These are phyloP conservation scores for Phoebastria nigripes DNA, from an alignment of 2,797 vertebrate genomes.

Conservation along the genomic window DNA sequence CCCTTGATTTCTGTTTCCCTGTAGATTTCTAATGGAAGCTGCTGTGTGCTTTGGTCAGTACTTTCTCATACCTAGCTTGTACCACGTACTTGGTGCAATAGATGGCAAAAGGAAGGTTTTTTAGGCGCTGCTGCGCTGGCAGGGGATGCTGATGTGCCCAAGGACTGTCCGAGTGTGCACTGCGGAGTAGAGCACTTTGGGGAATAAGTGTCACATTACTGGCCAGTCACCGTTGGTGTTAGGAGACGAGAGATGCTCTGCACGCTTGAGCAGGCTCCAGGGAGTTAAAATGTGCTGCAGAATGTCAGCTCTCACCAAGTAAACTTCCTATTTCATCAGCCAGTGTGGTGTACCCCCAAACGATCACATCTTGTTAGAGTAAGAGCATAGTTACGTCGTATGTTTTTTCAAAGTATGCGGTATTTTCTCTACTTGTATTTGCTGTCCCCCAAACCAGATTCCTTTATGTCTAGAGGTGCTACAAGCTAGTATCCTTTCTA, in stretches of 20 bases:
- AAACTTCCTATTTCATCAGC: neutral
- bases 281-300: neutral
- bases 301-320: neutral
- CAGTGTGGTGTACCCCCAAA: neutral
- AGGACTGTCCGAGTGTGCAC: accelerated
- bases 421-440: neutral
- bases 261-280: neutral
- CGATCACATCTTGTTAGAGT: accelerated
- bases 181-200: neutral
- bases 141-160: neutral
- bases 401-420: neutral
- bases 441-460: neutral
- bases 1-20: neutral
- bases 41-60: neutral
- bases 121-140: neutral
- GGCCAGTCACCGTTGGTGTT: accelerated
- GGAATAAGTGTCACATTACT: accelerated
- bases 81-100: accelerated
- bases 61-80: accelerated
- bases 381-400: accelerated
- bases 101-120: neutral
- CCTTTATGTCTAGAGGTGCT: neutral
- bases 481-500: accelerated
- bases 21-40: neutral
- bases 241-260: neutral